Evolutionary conservation across 2,113 vertebrate species (phyloP).

Genomic region (Crypturellus undulatus): DNA sequence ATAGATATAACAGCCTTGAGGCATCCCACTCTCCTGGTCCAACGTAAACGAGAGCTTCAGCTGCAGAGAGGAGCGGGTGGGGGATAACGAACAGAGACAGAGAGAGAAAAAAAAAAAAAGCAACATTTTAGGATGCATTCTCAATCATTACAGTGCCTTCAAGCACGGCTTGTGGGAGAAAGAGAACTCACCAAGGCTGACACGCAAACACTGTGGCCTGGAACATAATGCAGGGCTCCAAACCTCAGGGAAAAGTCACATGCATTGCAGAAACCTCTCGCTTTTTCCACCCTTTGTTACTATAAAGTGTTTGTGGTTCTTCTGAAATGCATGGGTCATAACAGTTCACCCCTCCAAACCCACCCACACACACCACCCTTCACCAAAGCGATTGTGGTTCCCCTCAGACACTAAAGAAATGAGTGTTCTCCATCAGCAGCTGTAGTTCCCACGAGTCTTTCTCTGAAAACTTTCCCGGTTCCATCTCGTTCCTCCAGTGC

Average conservation of each 20-base stretch:
- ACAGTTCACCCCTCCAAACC: slow-evolving; percentile 61
- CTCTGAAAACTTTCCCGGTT: slow-evolving; percentile 65
- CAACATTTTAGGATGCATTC: slow-evolving; percentile 36
- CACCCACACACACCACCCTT: slow-evolving; percentile 60
- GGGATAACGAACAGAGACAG: not conserved
- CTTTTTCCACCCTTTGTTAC: slow-evolving; percentile 78
- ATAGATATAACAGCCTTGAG: slow-evolving; percentile 94
- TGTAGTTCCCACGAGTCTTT: slow-evolving; percentile 72
- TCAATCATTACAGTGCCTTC: not conserved
- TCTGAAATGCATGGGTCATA: slow-evolving; percentile 66
- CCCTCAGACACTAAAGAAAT: slow-evolving; percentile 56
- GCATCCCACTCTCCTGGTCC: slow-evolving; percentile 91
- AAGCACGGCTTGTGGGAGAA: not conserved
- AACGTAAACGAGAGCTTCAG: slow-evolving; percentile 93
- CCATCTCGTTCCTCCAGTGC: slow-evolving; percentile 44
- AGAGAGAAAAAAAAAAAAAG: not conserved
- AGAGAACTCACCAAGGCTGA: slow-evolving; percentile 9
- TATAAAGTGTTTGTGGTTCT: slow-evolving; percentile 77
- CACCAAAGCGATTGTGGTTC: slow-evolving; percentile 59
- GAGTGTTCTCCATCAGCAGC: slow-evolving; percentile 53
- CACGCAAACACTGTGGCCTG: slow-evolving; percentile 58
- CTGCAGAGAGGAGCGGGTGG: slow-evolving; percentile 56
- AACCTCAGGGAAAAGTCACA: slow-evolving; percentile 73
- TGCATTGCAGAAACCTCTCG: slow-evolving; percentile 53
- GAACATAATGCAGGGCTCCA: slow-evolving; percentile 59